Evolutionary conservation across 1,140 invertebrate genomes (phyloP).

Genomic region (Zaprionus kolodkinae): DNA sequence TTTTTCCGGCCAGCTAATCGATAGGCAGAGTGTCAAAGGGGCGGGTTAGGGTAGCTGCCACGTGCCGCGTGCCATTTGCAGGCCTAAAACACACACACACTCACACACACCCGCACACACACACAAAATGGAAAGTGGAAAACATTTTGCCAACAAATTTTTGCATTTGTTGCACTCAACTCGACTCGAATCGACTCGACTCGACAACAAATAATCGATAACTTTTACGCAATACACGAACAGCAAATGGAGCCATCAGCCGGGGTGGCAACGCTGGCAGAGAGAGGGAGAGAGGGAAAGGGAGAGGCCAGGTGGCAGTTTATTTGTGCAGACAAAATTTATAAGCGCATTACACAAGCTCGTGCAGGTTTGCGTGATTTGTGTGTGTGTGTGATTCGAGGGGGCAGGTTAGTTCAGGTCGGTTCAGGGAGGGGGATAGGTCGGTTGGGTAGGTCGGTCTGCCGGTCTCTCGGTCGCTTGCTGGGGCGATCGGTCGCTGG

Average conservation of each 20-base stretch:
- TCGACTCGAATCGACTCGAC: neutral
- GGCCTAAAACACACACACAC: constrained; percentile 15
- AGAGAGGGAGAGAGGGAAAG: neutral
- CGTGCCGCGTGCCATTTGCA: constrained; percentile 25
- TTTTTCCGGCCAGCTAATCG: constrained; percentile 11
- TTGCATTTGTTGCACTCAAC: constrained; percentile 69
- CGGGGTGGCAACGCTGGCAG: constrained; percentile 22
- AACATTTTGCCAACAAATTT: constrained; percentile 42
- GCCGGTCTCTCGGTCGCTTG: constrained; percentile 25
- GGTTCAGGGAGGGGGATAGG: neutral
- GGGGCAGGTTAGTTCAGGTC: neutral
- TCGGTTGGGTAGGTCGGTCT: constrained; percentile 9
- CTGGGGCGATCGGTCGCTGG: neutral
- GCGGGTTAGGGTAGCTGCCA: neutral
- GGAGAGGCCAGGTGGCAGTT: constrained; percentile 34
- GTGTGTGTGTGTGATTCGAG: constrained; percentile 26
- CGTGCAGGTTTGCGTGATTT: constrained; percentile 75
- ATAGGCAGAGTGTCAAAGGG: neutral
- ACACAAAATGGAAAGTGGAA: constrained; percentile 41
- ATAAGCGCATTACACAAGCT: constrained; percentile 77
- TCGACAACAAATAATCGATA: constrained; percentile 71
- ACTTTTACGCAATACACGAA: constrained; percentile 61
- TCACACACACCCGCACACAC: neutral
- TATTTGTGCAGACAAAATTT: constrained; percentile 80
- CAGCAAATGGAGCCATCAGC: constrained; percentile 61